phyloP scores from a whole-genome alignment of 2,113 vertebrate genomes.

The Vulpes ferrilata region DNA sequence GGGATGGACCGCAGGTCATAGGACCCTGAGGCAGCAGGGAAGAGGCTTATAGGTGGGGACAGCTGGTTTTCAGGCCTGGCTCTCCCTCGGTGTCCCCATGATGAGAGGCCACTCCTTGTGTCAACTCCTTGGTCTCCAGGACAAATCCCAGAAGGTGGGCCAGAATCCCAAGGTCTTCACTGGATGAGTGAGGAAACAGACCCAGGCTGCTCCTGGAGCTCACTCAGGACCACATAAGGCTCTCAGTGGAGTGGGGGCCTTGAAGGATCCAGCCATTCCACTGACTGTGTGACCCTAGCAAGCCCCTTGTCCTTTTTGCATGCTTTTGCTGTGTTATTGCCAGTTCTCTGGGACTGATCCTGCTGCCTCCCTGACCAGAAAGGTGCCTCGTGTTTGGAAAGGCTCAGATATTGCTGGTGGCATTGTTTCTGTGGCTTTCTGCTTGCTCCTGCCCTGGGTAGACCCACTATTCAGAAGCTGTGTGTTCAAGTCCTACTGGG shows the following conservation, averaged over 20 bases:
- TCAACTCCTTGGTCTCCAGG: not conserved
- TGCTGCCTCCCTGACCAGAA: not conserved
- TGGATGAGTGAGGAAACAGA: not conserved
- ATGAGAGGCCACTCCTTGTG: too few relatives aligned
- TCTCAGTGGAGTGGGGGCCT: rapidly evolving
- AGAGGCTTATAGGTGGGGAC: not conserved
- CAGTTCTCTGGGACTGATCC: not conserved
- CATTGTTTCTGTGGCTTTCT: not conserved
- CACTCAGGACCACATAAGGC: rapidly evolving
- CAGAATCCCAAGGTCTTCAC: not conserved
- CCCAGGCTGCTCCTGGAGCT: not conserved
- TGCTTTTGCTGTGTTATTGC: not conserved
- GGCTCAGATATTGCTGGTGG: too few relatives aligned
- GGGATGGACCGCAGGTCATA: not conserved
- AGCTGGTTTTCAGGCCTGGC: not conserved
- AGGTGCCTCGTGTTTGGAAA: not conserved
- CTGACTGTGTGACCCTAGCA: not conserved
- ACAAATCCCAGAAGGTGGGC: not conserved
- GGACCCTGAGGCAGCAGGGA: not conserved
- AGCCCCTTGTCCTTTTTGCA: not conserved
- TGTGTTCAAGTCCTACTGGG: not conserved
- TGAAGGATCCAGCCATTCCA: not conserved
- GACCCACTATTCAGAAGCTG: not conserved
- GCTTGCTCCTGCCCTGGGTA: not conserved
- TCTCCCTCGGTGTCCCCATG: not conserved